A percentile compares a stretch with the other conserved stretches of the same genome.
These are phyloP conservation scores for Hyla sarda DNA, from an alignment of 2,113 vertebrate species.

Conservation along the genomic window DNA sequence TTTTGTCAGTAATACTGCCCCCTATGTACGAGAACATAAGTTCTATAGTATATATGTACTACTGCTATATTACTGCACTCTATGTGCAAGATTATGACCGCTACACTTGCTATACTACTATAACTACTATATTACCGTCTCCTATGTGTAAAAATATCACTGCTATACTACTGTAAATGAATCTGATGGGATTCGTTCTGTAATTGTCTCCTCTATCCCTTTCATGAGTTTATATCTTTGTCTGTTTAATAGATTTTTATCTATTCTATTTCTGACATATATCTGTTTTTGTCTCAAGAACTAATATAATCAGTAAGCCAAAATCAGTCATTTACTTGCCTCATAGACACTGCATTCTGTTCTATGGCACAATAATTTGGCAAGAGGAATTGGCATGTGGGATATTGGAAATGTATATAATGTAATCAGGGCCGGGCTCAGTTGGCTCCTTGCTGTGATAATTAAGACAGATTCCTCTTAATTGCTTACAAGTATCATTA, in stretches of 20 bases:
- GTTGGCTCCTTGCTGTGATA: constrained; percentile 46
- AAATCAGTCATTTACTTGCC: neutral
- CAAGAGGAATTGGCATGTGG: constrained; percentile 6
- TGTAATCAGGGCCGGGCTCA: constrained; percentile 35
- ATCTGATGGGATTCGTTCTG: too few relatives aligned
- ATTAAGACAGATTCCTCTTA: constrained; percentile 54
- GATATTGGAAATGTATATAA: constrained; percentile 39
- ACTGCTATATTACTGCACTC: too few relatives aligned
- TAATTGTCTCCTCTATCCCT: neutral
- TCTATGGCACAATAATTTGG: neutral
- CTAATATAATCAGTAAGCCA: neutral
- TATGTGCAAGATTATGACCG: too few relatives aligned
- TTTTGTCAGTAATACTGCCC: too few relatives aligned
- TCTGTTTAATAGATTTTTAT: too few relatives aligned
- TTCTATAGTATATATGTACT: too few relatives aligned
- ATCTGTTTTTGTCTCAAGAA: neutral
- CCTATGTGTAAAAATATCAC: too few relatives aligned
- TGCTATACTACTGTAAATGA: too few relatives aligned
- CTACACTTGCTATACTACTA: too few relatives aligned
- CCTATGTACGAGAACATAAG: too few relatives aligned
- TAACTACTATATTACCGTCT: too few relatives aligned
- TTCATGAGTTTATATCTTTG: neutral
- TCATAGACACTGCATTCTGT: neutral
- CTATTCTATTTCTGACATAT: neutral
- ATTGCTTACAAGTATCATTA: constrained; percentile 51